phyloP scores from a whole-genome alignment of 1,140 invertebrate species.

The Neodiprion pinetum region DNA sequence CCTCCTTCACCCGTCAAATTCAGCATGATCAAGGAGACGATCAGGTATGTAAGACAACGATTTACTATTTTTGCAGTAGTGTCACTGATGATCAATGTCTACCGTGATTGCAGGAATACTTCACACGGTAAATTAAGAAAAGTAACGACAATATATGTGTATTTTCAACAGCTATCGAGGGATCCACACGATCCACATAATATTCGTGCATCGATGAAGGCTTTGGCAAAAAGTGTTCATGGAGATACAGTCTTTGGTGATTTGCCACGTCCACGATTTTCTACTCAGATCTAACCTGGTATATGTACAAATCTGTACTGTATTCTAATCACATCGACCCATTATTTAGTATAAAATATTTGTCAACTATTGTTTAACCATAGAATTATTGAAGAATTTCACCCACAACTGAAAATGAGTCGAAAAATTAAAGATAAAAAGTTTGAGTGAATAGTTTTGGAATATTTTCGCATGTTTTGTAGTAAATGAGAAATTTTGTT shows the following conservation, averaged over 20 bases:
- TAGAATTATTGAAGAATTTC: neutral
- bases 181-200: conserved; percentile 65
- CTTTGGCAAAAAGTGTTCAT: conserved; percentile 84
- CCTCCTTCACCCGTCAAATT: conserved; percentile 45
- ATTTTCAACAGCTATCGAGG: conserved; percentile 38
- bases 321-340: neutral
- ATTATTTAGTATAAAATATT: neutral
- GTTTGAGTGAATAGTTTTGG: neutral
- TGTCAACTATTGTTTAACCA: neutral
- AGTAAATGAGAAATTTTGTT: neutral
- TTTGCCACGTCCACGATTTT: conserved; percentile 80
- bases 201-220: conserved; percentile 87
- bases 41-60: conserved; percentile 44
- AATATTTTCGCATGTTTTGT: conserved; percentile 6
- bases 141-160: neutral
- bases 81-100: no score
- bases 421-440: neutral
- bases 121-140: neutral
- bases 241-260: conserved; percentile 85
- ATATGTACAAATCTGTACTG: neutral
- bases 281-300: conserved; percentile 76
- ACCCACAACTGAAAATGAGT: neutral
- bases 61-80: neutral
- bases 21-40: conserved; percentile 56
- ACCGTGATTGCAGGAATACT: no score